phyloP scores from a whole-genome alignment of 2,113 vertebrate species.

The Vidua macroura region DNA sequence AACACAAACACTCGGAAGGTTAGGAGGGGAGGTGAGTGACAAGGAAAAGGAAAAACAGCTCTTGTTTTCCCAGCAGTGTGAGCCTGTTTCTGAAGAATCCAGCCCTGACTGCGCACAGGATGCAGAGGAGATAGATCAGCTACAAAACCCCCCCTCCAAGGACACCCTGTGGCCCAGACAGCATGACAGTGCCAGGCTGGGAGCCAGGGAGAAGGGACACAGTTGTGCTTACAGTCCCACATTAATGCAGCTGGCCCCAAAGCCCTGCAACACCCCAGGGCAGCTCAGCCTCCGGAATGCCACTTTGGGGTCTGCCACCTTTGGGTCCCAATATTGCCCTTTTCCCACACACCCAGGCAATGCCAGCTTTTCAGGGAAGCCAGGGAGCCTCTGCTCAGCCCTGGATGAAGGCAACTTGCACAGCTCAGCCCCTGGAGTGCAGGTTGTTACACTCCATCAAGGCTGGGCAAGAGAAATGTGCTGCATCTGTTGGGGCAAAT shows the following conservation, averaged over 20 bases:
- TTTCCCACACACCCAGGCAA: rapidly evolving
- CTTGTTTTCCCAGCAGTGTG: not conserved
- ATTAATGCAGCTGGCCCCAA: not conserved
- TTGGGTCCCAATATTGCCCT: not conserved
- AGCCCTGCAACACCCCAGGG: not conserved
- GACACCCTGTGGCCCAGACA: not conserved
- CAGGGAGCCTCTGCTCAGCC: not conserved
- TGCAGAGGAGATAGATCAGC: not conserved
- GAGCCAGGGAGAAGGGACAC: not conserved
- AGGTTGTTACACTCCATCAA: rapidly evolving
- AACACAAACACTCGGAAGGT: not conserved
- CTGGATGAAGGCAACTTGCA: not conserved
- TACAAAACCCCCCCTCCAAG: not conserved
- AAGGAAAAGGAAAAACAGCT: not conserved
- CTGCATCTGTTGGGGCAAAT: not conserved
- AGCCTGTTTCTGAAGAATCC: not conserved
- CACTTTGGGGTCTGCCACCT: rapidly evolving
- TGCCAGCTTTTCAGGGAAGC: not conserved
- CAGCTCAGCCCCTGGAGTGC: not conserved
- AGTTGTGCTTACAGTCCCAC: not conserved
- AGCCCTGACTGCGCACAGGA: not conserved
- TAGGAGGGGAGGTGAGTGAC: not conserved
- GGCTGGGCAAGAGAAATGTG: rapidly evolving
- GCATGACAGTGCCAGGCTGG: not conserved
- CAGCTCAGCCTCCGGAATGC: not conserved